Evolutionary conservation across 2,888 invertebrate genomes (phyloP), one percentile per base, ranked within the genome.

Genomic region (Caenorhabditis sp.): DNA sequence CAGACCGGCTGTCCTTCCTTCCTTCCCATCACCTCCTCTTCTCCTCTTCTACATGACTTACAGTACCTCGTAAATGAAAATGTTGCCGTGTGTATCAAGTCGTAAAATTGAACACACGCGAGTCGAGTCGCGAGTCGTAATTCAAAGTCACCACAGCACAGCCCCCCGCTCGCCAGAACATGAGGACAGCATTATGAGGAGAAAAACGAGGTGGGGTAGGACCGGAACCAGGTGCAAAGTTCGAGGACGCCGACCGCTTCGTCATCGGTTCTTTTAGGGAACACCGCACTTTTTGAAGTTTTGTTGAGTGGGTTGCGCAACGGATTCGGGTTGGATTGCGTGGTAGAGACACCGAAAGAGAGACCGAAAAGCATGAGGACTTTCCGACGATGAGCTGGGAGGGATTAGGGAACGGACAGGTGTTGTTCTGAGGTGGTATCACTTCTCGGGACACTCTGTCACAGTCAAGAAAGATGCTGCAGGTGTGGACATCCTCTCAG

Each of bases 31-130:
- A n/a, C 20, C 45, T 46, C n/a, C 17, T 20, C 15, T 52, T 58
- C 35, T 53, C 58, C 37, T 39, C 50, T 27, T 55, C 65, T 65
- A 52, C 62, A 63, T 65, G 68, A 68, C 68, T 68, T 68, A 68
- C 68, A 68, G 68, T 68, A 68, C 68, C 68, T 68, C 68, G 68
- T 68, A 68, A 68, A 68, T 68, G 68, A 68, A 68, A 68, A 68
- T 68, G 68, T 68, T 68, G 68, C 68, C 58, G 68, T 68, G 58
- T 68, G 68, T 68, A 68, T 68, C 68, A 68, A 68, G 68, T 68
- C 68, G 68, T 68, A 68, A 68, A 68, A 68, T 68, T 68, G 68
- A 68, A 68, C 68, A 68, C 68, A 59, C 58, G 65, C 55, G 63
- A 65, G 53, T 45, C 37, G 61, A 61, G 62, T 52, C 26, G 59